Evolutionary conservation across 2,888 invertebrate genomes (phyloP), one percentile per base, ranked within the genome.

Genomic region (Orthosia cruda): DNA sequence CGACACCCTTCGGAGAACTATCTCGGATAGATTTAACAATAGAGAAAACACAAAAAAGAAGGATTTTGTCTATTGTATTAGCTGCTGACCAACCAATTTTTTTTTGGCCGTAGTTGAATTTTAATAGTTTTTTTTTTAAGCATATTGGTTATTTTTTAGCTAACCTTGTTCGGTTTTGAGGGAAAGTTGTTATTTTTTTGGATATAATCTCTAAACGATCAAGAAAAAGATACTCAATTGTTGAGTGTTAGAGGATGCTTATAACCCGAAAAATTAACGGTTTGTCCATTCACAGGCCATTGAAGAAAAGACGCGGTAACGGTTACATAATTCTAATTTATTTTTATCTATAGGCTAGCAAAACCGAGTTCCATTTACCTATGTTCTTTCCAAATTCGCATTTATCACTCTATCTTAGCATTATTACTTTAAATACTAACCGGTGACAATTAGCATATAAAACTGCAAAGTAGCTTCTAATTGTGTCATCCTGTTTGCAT

Each of bases 11-110:
- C 67, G 26, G 13, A 72, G 72, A 73, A 79, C 15, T 68, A 20
- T 54, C 16, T 5, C 15, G 20, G 26, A 70, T 64, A 72, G 59
- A 54, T 69, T 75, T 67, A 71, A 76, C 76, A 81, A 78, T 49
- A 52, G 57, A 63, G 13, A 32, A 20, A 61, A 7, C 64, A n/a
- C 67, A 26, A 80, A 59, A 54, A 80, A 59, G 50, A 47, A 64
- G n/a, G 0, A 0, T 11, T 70, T 61, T 20, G 9, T 23, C 61
- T 20, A 15, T 55, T 23, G 26, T 47, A 23, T n/a, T 61, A 50
- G 55, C 55, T 61, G 54, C 49, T 20, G 57, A 72, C 58, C 26
- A 49, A 63, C 49, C 26, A 49, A 15, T n/a, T 2, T 18, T 58
- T 52, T 18, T 11, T 47, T 47, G 20, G 11, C 18, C 47, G 15